These are phyloP conservation scores for Tigriopus japonicus DNA, from an alignment of 1,140 invertebrate genomes.

Conservation along the genomic window DNA sequence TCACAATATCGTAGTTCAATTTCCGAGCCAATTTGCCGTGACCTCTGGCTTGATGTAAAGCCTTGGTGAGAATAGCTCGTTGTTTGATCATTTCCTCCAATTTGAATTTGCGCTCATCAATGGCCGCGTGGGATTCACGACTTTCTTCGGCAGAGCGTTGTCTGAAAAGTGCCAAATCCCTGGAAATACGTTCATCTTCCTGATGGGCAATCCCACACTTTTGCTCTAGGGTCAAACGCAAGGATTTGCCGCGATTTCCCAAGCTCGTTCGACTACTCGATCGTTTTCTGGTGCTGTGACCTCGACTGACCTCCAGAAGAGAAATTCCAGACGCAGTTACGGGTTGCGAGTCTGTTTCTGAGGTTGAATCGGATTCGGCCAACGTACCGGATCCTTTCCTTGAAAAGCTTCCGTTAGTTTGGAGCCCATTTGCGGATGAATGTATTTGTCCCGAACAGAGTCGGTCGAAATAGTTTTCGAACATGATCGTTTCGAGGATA, in stretches of 20 bases:
- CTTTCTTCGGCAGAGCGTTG: neutral
- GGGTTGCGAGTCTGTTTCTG: neutral
- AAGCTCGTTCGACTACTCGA: neutral
- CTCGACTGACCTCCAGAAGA: neutral
- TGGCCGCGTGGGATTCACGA: neutral
- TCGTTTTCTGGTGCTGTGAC: neutral
- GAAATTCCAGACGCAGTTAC: neutral
- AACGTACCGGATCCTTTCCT: neutral
- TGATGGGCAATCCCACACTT: neutral
- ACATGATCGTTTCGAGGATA: slow-evolving; percentile 1
- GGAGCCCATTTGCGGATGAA: neutral
- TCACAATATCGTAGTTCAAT: neutral
- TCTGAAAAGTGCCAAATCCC: neutral
- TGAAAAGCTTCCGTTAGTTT: neutral
- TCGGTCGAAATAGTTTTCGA: neutral
- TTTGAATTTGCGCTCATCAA: neutral
- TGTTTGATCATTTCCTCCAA: neutral
- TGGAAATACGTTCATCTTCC: neutral
- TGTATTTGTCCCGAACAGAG: neutral
- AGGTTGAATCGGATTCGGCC: neutral
- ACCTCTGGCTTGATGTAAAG: neutral
- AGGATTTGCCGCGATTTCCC: neutral
- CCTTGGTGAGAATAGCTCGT: neutral
- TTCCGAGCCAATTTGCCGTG: neutral
- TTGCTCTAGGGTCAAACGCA: neutral